Evolutionary conservation across 2,797 vertebrate species (phyloP).

Genomic region (Alosa sapidissima): DNA sequence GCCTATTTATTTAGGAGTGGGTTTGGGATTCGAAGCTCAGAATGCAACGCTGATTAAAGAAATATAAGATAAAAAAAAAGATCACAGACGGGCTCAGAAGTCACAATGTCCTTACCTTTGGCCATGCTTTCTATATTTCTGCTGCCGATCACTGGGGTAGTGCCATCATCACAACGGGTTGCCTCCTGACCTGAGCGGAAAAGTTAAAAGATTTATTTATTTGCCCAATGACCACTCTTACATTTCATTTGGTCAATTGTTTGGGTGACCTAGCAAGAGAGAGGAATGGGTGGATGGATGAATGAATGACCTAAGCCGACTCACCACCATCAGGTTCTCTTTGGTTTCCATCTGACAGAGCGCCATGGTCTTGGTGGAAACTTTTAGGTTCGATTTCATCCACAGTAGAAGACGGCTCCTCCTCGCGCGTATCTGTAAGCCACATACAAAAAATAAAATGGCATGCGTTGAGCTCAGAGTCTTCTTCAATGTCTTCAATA

Average conservation of each 20-base stretch:
- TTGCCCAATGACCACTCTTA: neutral
- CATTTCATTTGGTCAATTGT: neutral
- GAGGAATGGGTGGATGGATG: neutral
- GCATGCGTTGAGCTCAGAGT: slow-evolving; percentile 9
- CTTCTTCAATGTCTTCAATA: neutral
- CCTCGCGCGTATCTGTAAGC: slow-evolving; percentile 84
- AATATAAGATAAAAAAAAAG: neutral
- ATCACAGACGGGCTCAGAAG: too few species aligned
- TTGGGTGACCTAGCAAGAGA: neutral
- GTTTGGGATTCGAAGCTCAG: neutral
- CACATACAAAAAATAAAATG: slow-evolving; percentile 44
- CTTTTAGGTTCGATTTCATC: slow-evolving; percentile 89
- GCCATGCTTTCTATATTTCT: slow-evolving; percentile 88
- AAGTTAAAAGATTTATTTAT: neutral
- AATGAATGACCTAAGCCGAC: slow-evolving; percentile 36
- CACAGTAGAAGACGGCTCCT: slow-evolving; percentile 89
- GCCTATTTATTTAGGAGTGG: neutral
- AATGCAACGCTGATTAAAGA: neutral
- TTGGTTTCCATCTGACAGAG: slow-evolving; percentile 79
- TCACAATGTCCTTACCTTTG: slow-evolving; percentile 80
- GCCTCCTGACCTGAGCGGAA: slow-evolving; percentile 78
- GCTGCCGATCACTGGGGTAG: slow-evolving; percentile 73
- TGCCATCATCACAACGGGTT: slow-evolving; percentile 72
- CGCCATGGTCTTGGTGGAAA: slow-evolving; percentile 84
- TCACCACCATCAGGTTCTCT: slow-evolving; percentile 78